These are phyloP conservation scores for Brachirus orientalis DNA, from an alignment of 2,113 vertebrate species.

Conservation along the genomic window DNA sequence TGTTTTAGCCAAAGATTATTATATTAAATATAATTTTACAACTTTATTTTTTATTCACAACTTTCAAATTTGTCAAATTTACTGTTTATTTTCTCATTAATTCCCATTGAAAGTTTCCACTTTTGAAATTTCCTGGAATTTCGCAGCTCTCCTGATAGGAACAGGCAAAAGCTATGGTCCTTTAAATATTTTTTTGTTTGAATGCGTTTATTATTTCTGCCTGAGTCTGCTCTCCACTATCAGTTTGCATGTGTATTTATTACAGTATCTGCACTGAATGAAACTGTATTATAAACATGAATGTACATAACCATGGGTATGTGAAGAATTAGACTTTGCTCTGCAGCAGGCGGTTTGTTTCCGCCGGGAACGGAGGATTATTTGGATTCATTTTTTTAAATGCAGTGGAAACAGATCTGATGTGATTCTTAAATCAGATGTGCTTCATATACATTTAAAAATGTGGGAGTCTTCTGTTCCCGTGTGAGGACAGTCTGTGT, in stretches of 20 bases:
- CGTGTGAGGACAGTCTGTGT: conserved; percentile 35
- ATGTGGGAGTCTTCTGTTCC: conserved; percentile 40
- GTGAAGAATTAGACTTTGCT: conserved; percentile 63
- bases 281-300: conserved; percentile 80
- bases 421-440: conserved; percentile 31
- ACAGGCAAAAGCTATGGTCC: conserved; percentile 33
- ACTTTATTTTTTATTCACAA: no score
- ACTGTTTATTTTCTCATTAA: no score
- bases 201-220: conserved; percentile 14
- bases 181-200: conserved; percentile 29
- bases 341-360: conserved; percentile 54
- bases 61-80: no score
- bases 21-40: no score
- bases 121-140: no score
- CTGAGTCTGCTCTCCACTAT: conserved; percentile 56
- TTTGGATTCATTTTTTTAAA: conserved; percentile 17
- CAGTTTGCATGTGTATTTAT: conserved; percentile 82
- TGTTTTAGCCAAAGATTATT: no score
- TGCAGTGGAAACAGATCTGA: conserved; percentile 27
- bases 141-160: neutral
- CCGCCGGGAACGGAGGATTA: conserved; percentile 22
- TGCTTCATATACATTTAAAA: conserved; percentile 24
- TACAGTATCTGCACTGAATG: conserved; percentile 81
- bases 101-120: no score
- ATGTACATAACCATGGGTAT: conserved; percentile 79